These are phyloP conservation scores for Platycheirus rosarum DNA, from an alignment of 2,888 invertebrate species.

Conservation along the genomic window DNA sequence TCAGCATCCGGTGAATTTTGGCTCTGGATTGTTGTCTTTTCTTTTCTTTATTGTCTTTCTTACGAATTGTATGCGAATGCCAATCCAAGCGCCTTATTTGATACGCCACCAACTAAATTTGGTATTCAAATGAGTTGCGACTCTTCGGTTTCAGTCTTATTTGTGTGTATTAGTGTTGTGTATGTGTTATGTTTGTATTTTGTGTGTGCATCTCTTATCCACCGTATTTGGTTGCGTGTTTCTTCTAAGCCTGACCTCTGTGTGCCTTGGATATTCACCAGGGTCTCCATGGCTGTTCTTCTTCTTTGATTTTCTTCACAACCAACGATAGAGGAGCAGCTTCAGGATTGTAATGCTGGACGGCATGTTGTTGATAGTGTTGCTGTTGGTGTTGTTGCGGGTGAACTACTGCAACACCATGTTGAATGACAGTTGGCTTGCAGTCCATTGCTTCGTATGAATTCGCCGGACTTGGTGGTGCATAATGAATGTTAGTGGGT, in stretches of 20 bases:
- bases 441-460: constrained; percentile 83
- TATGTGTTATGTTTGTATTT: constrained; percentile 11
- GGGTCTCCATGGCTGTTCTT: constrained; percentile 92
- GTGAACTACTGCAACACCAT: constrained; percentile 80
- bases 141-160: constrained; percentile 68
- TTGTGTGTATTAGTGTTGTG: constrained; percentile 50
- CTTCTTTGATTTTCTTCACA: constrained; percentile 86
- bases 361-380: constrained; percentile 32
- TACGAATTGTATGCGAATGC: constrained; percentile 40
- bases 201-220: constrained; percentile 46
- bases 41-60: constrained; percentile 2
- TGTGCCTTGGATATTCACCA: constrained; percentile 84
- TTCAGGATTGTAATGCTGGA: constrained; percentile 61
- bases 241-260: constrained; percentile 41
- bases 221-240: constrained; percentile 57
- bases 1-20: not conserved
- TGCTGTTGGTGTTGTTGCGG: constrained; percentile 74
- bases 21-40: not conserved
- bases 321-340: constrained; percentile 87
- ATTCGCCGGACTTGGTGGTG: constrained; percentile 84
- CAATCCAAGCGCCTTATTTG: constrained; percentile 46
- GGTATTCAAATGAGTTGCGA: constrained; percentile 59
- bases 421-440: constrained; percentile 84
- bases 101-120: constrained; percentile 55
- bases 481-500: constrained; percentile 83